Evolutionary conservation across 2,797 vertebrate genomes (phyloP), one percentile per base, ranked within the genome.

Genomic region (Caiman crocodilus): DNA sequence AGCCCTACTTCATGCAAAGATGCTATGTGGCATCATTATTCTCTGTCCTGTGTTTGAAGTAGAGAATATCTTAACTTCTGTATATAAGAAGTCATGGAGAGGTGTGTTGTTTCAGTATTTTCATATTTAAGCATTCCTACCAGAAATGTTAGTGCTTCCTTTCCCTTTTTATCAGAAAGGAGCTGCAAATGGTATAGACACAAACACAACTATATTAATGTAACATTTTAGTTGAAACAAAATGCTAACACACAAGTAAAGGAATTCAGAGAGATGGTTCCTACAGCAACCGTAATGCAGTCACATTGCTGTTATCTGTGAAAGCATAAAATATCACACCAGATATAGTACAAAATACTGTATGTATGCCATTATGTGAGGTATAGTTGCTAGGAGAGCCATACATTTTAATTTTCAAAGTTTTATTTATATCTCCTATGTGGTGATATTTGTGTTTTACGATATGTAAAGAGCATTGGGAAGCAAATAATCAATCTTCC

Each of bases 261-360:
- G 88, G 96, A 96, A 96, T 94, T 94, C 85, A 79, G 90, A 96
- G 93, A 91, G 96, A 89, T 90, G 95, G 97, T 97, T 97, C 96
- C 97, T 96, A 97, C 96, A 97, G 97, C 96, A 97, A 97, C 97
- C 96, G 88, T 94, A 97, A 95, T 95, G 96, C 94, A 96, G 65
- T 82, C 61, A 93, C 3, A 25, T 65, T 91, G 86, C 92, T 94
- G 67, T 69, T 32, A 35, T 23, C 32, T 35, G 90, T 60, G 90
- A 94, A 94, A 90, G 84, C 90, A 94, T 90, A 94, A 91, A 96
- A 94, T 82, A 94, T 94, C 7, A 1, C 69, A 90, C 82, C 69
- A 89, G 57, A 86, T 76, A 87, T 35, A 56, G 21, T 87, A 71
- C 58, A 90, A 69, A 92, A 91, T 92, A 32, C 64, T 76, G 82